Percentiles rank a stretch among this genome's conserved stretches.
These are phyloP conservation scores for Squalus acanthias DNA, from an alignment of 2,797 vertebrate species.

Conservation along the genomic window DNA sequence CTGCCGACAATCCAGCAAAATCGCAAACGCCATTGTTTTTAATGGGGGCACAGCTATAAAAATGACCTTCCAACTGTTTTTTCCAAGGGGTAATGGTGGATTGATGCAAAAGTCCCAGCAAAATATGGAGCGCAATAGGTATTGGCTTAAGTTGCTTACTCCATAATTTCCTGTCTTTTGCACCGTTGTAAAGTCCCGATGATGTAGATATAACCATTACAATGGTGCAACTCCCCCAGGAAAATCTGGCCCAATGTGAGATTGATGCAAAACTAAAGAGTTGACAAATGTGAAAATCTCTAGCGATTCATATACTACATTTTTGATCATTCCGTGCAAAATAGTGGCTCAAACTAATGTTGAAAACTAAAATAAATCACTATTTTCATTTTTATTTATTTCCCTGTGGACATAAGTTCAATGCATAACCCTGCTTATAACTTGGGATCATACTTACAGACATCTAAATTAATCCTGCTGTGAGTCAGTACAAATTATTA, in stretches of 20 bases:
- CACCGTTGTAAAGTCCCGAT: neutral
- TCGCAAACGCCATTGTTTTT: neutral
- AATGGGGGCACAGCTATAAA: neutral
- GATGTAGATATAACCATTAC: neutral
- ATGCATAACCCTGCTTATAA: neutral
- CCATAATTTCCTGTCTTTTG: neutral
- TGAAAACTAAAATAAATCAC: neutral
- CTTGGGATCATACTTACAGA: neutral
- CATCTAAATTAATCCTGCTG: neutral
- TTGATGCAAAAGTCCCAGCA: neutral
- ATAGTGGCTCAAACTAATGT: neutral
- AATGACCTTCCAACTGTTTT: neutral
- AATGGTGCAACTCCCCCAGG: neutral
- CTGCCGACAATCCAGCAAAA: neutral
- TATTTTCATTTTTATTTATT: neutral
- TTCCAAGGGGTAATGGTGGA: no score
- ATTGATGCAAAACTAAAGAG: neutral
- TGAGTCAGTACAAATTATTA: neutral
- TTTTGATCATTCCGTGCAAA: neutral
- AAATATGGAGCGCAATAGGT: neutral
- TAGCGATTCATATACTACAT: neutral
- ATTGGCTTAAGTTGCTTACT: neutral
- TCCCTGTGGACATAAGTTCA: neutral
- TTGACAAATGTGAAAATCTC: neutral
- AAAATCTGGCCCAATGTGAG: neutral